Percentiles rank a stretch among this genome's conserved stretches.
These are phyloP conservation scores for Phymorhynchus buccinoides DNA, from an alignment of 1,140 invertebrate species.

Conservation along the genomic window DNA sequence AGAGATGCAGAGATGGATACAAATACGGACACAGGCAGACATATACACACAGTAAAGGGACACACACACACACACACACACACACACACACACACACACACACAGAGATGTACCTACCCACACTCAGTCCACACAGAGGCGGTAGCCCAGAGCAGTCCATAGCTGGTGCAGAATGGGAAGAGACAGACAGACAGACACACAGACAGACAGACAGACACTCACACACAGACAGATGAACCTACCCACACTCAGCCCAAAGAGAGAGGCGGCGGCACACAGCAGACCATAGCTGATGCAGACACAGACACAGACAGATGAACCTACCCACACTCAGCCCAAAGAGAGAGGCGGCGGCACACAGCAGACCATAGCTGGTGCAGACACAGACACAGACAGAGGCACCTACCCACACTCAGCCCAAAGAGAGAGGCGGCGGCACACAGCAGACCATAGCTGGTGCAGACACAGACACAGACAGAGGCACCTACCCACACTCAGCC, in stretches of 20 bases:
- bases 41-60: not conserved
- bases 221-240: conserved; percentile 47
- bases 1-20: too few species aligned
- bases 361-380: conserved; percentile 80
- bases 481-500: conserved; percentile 90
- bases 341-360: conserved; percentile 88
- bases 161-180: conserved; percentile 88
- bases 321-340: conserved; percentile 96
- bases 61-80: conserved; percentile 9
- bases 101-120: conserved; percentile 79
- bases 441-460: conserved; percentile 82
- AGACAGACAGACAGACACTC: conserved; percentile 80
- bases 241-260: conserved; percentile 97
- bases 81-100: not conserved
- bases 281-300: conserved; percentile 78
- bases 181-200: conserved; percentile 88
- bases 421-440: conserved; percentile 92
- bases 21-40: not conserved
- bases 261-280: conserved; percentile 88
- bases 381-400: not conserved
- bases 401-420: conserved; percentile 92
- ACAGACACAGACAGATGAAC: not conserved
- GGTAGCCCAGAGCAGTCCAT: conserved; percentile 84
- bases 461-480: not conserved
- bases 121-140: conserved; percentile 95